Conservation (phyloP, 2,888 invertebrate species). For the Diloba caeruleocephala region DNA sequence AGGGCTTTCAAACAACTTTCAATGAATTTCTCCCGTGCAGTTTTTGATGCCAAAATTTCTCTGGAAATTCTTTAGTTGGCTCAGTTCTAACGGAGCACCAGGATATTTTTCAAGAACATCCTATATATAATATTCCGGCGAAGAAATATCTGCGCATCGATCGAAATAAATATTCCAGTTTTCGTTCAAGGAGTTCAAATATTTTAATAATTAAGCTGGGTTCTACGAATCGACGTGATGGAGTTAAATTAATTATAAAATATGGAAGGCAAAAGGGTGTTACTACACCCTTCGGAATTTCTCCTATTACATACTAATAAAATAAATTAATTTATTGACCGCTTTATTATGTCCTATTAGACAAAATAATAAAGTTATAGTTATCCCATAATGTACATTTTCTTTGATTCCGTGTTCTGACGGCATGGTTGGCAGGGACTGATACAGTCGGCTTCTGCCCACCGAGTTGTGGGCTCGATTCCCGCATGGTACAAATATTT, state of each 20-base stretch:
- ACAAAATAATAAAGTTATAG: too few species aligned
- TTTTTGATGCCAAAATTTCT: slow-evolving; percentile 15
- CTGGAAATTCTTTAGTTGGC: slow-evolving; percentile 14
- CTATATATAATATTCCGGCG: slow-evolving; percentile 16
- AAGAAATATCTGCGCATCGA: slow-evolving; percentile 1
- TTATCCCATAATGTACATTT: too few species aligned
- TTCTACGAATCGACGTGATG: background rate
- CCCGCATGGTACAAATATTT: too few species aligned
- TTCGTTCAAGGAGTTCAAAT: background rate
- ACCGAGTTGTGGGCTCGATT: too few species aligned
- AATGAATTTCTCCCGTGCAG: slow-evolving; percentile 6
- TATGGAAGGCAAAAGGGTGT: background rate
- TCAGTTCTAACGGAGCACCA: slow-evolving; percentile 10
- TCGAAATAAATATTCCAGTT: background rate
- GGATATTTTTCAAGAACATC: slow-evolving; percentile 8
- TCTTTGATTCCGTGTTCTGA: too few species aligned
- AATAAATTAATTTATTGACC: slow-evolving; percentile 6
- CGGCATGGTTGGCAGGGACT: too few species aligned
- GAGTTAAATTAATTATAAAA: slow-evolving; percentile 4
- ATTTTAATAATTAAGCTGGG: background rate
- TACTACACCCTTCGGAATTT: slow-evolving; percentile 5
- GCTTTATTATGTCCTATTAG: background rate
- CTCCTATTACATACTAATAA: slow-evolving; percentile 10
- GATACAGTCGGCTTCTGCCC: too few species aligned
- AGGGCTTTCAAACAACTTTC: slow-evolving; percentile 12